Evolutionary conservation across 2,888 invertebrate species (phyloP), one percentile per base, ranked within the genome.

Genomic region (Polyommatus iphigenia): DNA sequence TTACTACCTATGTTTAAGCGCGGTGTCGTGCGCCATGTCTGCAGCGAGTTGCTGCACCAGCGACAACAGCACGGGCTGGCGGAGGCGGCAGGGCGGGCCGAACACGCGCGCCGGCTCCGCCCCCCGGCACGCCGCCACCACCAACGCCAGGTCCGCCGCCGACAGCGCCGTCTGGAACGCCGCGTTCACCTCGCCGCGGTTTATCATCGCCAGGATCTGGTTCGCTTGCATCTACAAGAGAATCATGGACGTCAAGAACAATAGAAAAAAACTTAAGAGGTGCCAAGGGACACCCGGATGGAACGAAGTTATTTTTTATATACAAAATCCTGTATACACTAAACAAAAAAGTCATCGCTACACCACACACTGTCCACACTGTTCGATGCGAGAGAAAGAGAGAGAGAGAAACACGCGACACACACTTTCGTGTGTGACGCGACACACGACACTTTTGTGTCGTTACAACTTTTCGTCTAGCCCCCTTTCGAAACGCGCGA

Each of bases 31-130:
- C 78, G 95, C 95, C 92, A 99, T 96, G 88, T 99, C 99, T 0
- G 98, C 97, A 1, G 98, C 97, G 10, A 99, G 95, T 91, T 99
- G 99, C 89, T 99, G 99, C 84, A 99, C 97, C 46, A 99, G 95
- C 3, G 99, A 98, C 77, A 99, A 95, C 81, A 99, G 94, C 79
- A 99, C 98, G 84, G 97, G 97, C 89, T 99, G 99, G 82, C 97
- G 96, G 79, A 99, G 95, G 82, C 85, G 81, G 87, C 97, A 98
- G 20, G 96, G 95, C 81, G 95, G 95, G 10, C 95, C 95, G 91
- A 99, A 98, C 80, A 98, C 97, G 80, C 95, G 95, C 78, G 95
- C 95, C 0, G 97, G 97, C 86, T 98, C 97, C 29, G 98, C 97
- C 80, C 96, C 95, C 85, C 98, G 97, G 88, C 99, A 98, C 15